These are phyloP conservation scores for Erebia aethiops DNA, from an alignment of 2,888 invertebrate species.

Conservation along the genomic window DNA sequence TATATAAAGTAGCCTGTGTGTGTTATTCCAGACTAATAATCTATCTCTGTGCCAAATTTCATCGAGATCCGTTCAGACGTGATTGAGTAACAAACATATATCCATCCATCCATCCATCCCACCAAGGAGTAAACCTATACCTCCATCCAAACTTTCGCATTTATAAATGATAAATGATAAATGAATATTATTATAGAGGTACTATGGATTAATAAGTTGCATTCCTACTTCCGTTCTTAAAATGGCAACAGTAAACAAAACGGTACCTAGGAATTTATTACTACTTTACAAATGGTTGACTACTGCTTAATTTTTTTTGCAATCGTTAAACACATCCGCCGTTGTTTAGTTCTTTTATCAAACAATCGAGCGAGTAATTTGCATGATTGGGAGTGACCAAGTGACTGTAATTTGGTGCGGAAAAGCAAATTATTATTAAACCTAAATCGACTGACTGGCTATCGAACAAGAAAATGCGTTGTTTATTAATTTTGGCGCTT, in stretches of 20 bases:
- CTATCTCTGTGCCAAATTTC: too few species aligned
- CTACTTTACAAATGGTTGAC: background rate
- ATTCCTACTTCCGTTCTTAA: too few species aligned
- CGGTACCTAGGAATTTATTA: background rate
- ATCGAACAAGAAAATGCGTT: constrained; percentile 58
- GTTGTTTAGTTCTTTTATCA: constrained; percentile 39
- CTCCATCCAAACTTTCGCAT: too few species aligned
- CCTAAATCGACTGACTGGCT: constrained; percentile 31
- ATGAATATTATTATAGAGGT: too few species aligned
- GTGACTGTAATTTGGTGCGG: constrained; percentile 49
- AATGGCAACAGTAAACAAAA: background rate
- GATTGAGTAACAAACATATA: too few species aligned
- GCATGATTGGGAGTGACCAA: constrained; percentile 26
- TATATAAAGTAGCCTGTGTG: too few species aligned
- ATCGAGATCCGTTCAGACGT: too few species aligned
- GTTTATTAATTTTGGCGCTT: constrained; percentile 65
- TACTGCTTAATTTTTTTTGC: constrained; percentile 29
- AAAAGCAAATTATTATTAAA: constrained; percentile 48
- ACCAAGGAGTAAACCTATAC: too few species aligned
- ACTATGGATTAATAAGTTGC: too few species aligned
- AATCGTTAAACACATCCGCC: constrained; percentile 33
- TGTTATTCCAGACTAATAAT: too few species aligned
- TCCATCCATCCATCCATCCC: too few species aligned
- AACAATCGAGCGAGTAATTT: constrained; percentile 37
- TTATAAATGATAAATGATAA: too few species aligned